A percentile compares a stretch with the other conserved stretches of the same genome.
Conservation (phyloP, 1,140 invertebrate genomes). For the Drosophila parabipectinata region DNA sequence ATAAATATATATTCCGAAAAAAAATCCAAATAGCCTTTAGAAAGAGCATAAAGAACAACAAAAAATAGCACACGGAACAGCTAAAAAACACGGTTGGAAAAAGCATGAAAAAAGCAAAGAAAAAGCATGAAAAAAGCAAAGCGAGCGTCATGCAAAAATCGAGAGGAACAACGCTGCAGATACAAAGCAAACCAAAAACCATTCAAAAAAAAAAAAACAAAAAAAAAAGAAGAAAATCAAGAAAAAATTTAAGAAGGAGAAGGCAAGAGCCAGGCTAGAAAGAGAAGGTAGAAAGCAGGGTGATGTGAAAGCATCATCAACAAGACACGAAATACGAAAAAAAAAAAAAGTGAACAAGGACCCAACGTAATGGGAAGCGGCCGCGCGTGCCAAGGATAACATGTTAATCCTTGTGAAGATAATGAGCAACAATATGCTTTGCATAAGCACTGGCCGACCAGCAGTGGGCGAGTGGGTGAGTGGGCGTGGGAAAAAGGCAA, state of each 20-base stretch:
- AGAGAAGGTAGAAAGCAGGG: neutral
- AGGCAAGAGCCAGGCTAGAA: neutral
- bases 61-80: conserved; percentile 9
- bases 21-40: neutral
- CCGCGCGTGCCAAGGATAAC: conserved; percentile 74
- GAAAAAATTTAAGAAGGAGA: neutral
- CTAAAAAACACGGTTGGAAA: conserved; percentile 14
- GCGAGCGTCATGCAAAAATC: conserved; percentile 65
- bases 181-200: conserved; percentile 20
- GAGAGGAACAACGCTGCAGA: conserved; percentile 43
- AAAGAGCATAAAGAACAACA: neutral
- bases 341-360: conserved; percentile 4
- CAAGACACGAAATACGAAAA: neutral
- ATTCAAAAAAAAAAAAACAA: conserved; percentile 16
- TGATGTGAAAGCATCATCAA: neutral
- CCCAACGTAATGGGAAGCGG: conserved; percentile 29
- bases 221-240: neutral
- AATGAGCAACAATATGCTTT: conserved; percentile 79
- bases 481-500: conserved; percentile 25
- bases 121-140: conserved; percentile 31
- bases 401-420: conserved; percentile 74
- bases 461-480: neutral
- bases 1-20: no score
- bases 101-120: conserved; percentile 1
- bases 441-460: conserved; percentile 51